Evolutionary conservation across 2,888 invertebrate genomes (phyloP).

Genomic region (Tenodera sinensis): DNA sequence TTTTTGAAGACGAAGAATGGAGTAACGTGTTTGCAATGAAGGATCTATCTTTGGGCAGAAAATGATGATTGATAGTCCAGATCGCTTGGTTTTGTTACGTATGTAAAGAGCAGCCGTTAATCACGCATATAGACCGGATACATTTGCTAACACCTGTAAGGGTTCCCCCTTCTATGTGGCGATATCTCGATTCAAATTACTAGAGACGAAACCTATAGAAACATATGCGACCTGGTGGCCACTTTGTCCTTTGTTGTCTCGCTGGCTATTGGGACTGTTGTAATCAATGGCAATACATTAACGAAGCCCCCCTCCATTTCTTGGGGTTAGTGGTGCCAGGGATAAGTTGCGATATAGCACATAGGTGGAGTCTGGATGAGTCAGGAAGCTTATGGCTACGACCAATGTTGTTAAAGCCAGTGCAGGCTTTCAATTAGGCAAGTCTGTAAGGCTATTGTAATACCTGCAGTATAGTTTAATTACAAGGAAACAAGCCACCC

Average conservation of each 20-base stretch:
- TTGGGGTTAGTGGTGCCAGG: background rate
- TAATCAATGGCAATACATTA: conserved; percentile 9
- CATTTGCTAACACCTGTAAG: background rate
- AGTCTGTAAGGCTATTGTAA: conserved; percentile 11
- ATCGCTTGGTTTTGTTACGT: too few relatives aligned
- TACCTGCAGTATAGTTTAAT: conserved; percentile 17
- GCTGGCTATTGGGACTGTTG: background rate
- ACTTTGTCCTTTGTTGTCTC: background rate
- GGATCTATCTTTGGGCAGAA: too few relatives aligned
- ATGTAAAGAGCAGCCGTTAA: background rate
- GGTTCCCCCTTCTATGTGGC: background rate
- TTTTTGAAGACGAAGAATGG: too few relatives aligned
- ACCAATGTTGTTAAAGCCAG: conserved; percentile 14
- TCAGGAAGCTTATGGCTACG: conserved; percentile 12
- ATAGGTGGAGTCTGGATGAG: background rate
- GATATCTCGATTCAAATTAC: background rate
- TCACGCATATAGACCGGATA: background rate
- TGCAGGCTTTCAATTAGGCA: conserved; percentile 14
- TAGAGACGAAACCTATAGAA: background rate
- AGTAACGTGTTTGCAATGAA: too few relatives aligned
- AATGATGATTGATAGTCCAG: too few relatives aligned
- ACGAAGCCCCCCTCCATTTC: background rate
- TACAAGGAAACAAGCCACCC: conserved; percentile 13
- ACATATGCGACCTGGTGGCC: background rate
- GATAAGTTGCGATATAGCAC: conserved; percentile 10